Conservation (phyloP, 1,140 invertebrate species). For the Brachionus asplanchnoidis region DNA sequence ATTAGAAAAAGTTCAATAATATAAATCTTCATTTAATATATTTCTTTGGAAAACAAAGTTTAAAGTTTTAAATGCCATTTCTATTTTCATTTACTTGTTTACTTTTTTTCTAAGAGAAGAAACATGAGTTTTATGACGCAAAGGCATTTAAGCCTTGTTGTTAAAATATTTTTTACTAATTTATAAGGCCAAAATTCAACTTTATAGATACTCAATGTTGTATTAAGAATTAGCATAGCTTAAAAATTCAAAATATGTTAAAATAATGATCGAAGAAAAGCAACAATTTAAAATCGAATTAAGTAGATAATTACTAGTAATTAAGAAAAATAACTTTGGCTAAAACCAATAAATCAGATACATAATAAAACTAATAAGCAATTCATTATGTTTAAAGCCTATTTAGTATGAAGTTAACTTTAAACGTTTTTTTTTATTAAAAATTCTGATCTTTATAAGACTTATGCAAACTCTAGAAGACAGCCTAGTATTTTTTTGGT, state of each 20-base stretch:
- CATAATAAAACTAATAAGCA: not conserved
- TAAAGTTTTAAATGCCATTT: not conserved
- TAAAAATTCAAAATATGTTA: constrained; percentile 18
- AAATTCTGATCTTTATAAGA: not conserved
- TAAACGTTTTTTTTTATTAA: not conserved
- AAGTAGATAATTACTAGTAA: constrained; percentile 23
- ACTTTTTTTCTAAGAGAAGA: not conserved
- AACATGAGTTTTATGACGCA: not conserved
- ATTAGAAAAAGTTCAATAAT: too few species aligned
- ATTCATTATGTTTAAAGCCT: not conserved
- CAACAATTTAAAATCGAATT: constrained; percentile 29
- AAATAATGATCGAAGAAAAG: not conserved
- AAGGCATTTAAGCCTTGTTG: not conserved
- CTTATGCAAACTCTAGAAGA: not conserved
- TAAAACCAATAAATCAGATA: not conserved
- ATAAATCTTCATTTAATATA: not conserved
- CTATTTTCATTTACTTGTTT: not conserved
- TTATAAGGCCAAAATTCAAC: not conserved
- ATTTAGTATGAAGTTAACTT: not conserved
- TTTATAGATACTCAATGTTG: not conserved
- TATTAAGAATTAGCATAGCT: not conserved
- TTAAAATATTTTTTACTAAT: constrained; percentile 4
- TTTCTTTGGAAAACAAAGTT: not conserved
- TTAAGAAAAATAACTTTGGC: not conserved
- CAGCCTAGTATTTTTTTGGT: not conserved